Evolutionary conservation across 2,113 vertebrate genomes (phyloP).

Genomic region (Sclerurus mexicanus): DNA sequence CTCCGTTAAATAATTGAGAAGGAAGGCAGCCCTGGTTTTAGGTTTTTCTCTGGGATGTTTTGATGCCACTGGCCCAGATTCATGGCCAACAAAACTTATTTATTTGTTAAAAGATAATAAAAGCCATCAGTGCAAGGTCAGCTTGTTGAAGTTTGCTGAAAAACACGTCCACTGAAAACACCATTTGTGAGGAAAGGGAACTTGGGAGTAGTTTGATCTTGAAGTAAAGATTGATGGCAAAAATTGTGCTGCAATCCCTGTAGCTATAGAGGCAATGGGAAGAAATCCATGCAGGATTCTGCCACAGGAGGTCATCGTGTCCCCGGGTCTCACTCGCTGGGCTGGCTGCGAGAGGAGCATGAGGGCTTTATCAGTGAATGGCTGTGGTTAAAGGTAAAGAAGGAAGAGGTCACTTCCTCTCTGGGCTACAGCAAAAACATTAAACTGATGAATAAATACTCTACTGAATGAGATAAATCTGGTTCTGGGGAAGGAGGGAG

Average conservation of each 20-base stretch:
- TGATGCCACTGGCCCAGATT: neutral
- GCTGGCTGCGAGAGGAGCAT: neutral
- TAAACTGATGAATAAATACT: constrained; percentile 13
- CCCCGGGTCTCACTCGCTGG: neutral
- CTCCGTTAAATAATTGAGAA: neutral
- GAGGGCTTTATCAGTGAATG: neutral
- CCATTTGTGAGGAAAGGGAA: neutral
- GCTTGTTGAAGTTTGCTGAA: neutral
- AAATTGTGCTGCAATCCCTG: neutral
- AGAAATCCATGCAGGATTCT: neutral
- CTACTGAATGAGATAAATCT: neutral
- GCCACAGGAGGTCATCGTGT: constrained; percentile 52
- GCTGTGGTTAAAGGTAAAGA: neutral
- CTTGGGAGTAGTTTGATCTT: neutral
- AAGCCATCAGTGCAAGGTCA: fast-evolving
- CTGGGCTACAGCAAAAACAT: neutral
- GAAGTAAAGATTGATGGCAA: neutral
- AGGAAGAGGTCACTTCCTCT: neutral
- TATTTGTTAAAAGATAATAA: neutral
- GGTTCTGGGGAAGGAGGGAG: neutral
- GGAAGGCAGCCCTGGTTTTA: neutral
- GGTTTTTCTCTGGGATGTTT: neutral
- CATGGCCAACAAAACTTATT: neutral
- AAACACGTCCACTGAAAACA: neutral
- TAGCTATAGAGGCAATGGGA: fast-evolving